phyloP scores from a whole-genome alignment of 1,140 invertebrate genomes.

The Sycobia sp. region DNA sequence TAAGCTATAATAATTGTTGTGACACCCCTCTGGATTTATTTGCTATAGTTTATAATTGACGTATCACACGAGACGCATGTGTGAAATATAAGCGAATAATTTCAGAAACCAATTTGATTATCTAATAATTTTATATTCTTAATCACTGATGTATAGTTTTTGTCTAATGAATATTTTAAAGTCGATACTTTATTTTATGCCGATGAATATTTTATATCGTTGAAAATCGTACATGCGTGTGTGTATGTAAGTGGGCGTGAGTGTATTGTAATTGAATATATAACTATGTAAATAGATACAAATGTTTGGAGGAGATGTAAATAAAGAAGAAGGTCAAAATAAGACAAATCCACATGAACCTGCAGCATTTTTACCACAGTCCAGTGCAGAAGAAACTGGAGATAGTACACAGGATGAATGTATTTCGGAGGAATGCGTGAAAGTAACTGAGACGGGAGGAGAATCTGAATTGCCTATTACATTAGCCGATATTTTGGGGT shows the following conservation, averaged over 20 bases:
- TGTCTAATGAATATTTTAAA: no score
- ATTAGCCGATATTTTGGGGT: slow-evolving; percentile 78
- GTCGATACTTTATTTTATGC: no score
- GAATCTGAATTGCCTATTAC: slow-evolving; percentile 67
- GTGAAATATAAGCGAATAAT: not conserved
- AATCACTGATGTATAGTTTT: no score
- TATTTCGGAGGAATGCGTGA: slow-evolving; percentile 64
- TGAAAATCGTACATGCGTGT: no score
- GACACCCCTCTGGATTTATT: no score
- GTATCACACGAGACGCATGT: no score
- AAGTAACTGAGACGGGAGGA: slow-evolving; percentile 54
- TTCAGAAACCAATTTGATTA: not conserved
- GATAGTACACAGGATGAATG: slow-evolving; percentile 66
- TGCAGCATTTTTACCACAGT: slow-evolving; percentile 66
- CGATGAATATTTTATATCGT: no score
- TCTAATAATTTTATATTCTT: not conserved
- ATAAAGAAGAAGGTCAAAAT: slow-evolving; percentile 79
- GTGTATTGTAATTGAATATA: not conserved
- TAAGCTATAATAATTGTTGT: no score
- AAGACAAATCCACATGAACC: slow-evolving; percentile 77
- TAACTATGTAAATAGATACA: slow-evolving; percentile 62
- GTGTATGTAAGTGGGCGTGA: no score
- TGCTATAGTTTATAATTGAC: no score
- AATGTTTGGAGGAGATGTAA: slow-evolving; percentile 78
- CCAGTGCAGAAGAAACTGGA: slow-evolving; percentile 68